These are phyloP conservation scores for Peucedramus taeniatus DNA, from an alignment of 2,113 vertebrate species.

Conservation along the genomic window DNA sequence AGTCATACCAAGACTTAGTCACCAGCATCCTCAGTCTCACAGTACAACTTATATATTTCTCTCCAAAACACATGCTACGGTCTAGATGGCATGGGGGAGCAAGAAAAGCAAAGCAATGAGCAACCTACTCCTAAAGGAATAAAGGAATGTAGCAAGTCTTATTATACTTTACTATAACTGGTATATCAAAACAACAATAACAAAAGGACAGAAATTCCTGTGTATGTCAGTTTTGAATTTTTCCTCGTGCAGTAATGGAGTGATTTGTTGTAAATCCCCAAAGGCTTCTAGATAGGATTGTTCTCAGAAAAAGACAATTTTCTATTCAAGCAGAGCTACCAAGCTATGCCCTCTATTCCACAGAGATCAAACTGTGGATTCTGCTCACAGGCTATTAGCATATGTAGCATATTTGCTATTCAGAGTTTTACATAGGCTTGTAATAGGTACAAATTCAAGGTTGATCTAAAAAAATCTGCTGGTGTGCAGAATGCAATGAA, in stretches of 20 bases:
- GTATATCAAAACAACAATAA: neutral
- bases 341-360: neutral
- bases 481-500: neutral
- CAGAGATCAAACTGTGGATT: neutral
- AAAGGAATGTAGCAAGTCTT: neutral
- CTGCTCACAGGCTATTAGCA: neutral
- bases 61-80: slow-evolving; percentile 33
- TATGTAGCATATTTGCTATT: neutral
- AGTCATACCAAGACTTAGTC: slow-evolving; percentile 56
- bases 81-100: slow-evolving; percentile 11
- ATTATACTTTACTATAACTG: neutral
- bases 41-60: neutral
- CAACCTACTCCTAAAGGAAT: slow-evolving; percentile 1
- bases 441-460: neutral
- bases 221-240: neutral
- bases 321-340: neutral
- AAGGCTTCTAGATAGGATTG: neutral
- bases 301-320: neutral
- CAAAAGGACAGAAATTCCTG: neutral
- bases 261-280: neutral
- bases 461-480: neutral
- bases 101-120: neutral
- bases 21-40: slow-evolving; percentile 47
- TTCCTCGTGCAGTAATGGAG: neutral
- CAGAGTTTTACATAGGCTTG: neutral